phyloP scores from a whole-genome alignment of 1,140 invertebrate species.

The Polypedilum vanderplanki region DNA sequence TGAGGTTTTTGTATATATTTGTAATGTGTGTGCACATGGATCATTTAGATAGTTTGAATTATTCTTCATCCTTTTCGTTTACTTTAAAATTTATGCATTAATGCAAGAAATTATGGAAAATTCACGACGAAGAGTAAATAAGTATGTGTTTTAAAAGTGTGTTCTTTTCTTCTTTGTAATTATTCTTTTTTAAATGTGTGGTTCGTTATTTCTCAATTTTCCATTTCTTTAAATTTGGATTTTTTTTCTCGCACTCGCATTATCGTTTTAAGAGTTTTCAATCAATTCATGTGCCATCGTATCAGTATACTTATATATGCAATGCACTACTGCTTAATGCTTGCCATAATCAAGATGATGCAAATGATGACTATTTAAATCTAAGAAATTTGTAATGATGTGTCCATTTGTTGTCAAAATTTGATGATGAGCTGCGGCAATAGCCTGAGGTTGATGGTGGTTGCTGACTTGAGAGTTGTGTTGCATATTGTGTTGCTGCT shows the following conservation, averaged over 20 bases:
- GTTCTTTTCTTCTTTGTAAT: too few species aligned
- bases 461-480: constrained; percentile 22
- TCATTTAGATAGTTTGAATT: neutral
- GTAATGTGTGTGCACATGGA: constrained; percentile 4
- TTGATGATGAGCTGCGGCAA: constrained; percentile 27
- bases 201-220: neutral
- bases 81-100: neutral
- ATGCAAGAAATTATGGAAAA: neutral
- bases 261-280: neutral
- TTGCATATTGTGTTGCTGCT: neutral
- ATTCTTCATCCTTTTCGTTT: neutral
- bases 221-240: neutral
- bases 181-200: too few species aligned
- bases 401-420: constrained; percentile 27
- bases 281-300: constrained; percentile 10
- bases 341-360: constrained; percentile 28
- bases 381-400: constrained; percentile 27
- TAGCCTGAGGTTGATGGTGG: constrained; percentile 25
- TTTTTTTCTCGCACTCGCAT: neutral
- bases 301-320: neutral
- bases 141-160: neutral
- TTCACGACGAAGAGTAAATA: constrained; percentile 17
- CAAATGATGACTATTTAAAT: constrained; percentile 27
- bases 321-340: constrained; percentile 15
- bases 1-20: constrained; percentile 14